phyloP scores from a whole-genome alignment of 2,888 invertebrate genomes.

The Drosophila limbata region DNA sequence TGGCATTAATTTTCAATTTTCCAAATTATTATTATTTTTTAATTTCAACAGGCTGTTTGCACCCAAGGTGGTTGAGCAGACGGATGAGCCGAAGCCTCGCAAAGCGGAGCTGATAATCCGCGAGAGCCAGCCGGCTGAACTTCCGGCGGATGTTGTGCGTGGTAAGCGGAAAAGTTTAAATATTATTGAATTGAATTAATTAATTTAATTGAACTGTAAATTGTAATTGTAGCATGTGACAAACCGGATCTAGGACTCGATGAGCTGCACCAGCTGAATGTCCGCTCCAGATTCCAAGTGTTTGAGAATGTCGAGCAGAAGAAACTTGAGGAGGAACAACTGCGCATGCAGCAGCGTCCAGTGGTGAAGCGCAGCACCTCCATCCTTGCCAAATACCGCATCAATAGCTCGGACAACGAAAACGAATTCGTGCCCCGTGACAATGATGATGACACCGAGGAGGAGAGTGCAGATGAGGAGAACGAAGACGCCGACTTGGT shows the following conservation, averaged over 20 bases:
- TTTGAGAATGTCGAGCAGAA: slow-evolving; percentile 88
- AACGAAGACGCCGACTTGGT: slow-evolving; percentile 87
- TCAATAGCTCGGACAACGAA: slow-evolving; percentile 89
- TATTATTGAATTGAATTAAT: neutral
- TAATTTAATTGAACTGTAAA: neutral
- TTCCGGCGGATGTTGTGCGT: slow-evolving; percentile 96
- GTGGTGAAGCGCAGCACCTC: slow-evolving; percentile 89
- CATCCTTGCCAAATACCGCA: slow-evolving; percentile 88
- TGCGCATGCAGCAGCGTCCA: slow-evolving; percentile 16
- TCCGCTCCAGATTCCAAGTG: slow-evolving; percentile 93
- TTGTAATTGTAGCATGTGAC: slow-evolving; percentile 89
- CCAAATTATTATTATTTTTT: too few species aligned
- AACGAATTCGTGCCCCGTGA: slow-evolving; percentile 1
- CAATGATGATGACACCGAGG: neutral
- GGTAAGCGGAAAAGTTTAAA: slow-evolving; percentile 58
- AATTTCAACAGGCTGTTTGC: slow-evolving; percentile 92
- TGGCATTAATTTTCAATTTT: too few species aligned
- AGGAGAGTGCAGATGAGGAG: slow-evolving; percentile 55
- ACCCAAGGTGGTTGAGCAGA: slow-evolving; percentile 93
- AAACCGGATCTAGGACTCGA: slow-evolving; percentile 94
- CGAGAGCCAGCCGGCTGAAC: slow-evolving; percentile 95
- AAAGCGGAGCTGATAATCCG: slow-evolving; percentile 95
- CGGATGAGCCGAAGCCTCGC: slow-evolving; percentile 89
- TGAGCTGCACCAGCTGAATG: slow-evolving; percentile 92
- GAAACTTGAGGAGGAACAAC: slow-evolving; percentile 74